Evolutionary conservation across 2,113 vertebrate species (phyloP).

Genomic region (Macaca mulatta): DNA sequence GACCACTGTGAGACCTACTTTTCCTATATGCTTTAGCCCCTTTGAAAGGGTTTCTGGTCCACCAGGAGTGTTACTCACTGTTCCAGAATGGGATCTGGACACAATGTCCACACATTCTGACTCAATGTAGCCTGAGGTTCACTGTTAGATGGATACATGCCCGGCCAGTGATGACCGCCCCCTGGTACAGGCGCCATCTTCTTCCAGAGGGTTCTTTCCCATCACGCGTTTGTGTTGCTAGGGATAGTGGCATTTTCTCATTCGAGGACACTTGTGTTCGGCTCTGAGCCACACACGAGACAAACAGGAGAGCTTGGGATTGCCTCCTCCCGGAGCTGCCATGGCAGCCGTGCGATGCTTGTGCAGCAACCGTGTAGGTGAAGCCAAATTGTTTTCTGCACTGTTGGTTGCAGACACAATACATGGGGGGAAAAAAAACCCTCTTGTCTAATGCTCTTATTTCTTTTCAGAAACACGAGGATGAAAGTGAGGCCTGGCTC

Average conservation of each 20-base stretch:
- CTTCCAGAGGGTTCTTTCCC: background rate
- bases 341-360: background rate
- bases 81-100: background rate
- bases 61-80: background rate
- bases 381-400: background rate
- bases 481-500: conserved; percentile 95
- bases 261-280: background rate
- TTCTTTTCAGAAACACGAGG: conserved; percentile 94
- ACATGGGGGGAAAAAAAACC: fast-evolving
- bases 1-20: too few relatives aligned
- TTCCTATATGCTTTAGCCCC: fast-evolving
- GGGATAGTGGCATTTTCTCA: background rate
- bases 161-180: background rate
- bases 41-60: background rate
- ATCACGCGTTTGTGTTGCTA: background rate
- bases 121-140: background rate
- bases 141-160: background rate
- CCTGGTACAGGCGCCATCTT: fast-evolving
- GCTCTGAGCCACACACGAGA: background rate
- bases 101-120: background rate
- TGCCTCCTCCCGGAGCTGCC: background rate
- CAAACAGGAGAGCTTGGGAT: background rate
- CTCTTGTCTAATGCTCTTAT: conserved; percentile 49
- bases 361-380: background rate
- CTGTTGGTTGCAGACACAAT: background rate